Evolutionary conservation across 2,888 invertebrate genomes (phyloP), one percentile per base, ranked within the genome.

Genomic region (Chymomyza procnemis): DNA sequence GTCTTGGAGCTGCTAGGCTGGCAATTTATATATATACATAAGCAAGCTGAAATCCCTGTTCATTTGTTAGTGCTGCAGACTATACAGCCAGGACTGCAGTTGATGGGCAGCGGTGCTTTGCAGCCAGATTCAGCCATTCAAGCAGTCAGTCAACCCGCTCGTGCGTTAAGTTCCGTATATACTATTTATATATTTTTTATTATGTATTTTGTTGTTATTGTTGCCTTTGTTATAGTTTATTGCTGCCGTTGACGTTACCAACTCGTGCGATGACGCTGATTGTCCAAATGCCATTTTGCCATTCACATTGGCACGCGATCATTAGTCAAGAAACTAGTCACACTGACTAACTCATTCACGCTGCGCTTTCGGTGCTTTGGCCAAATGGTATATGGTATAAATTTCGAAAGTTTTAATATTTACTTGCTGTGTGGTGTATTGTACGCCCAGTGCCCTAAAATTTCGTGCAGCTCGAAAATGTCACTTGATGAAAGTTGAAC

Each of bases 221-320:
- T 47, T 68, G 14, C 18, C 8, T 12, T 41, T 46, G 34, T 56
- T 56, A 22, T 56, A 22, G 56, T 56, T 56, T 21, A 47, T 47
- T 12, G 54, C n/a, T 19, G 47, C 22, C n/a, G 55, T 56, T 22
- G 56, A n/a, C 6, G 30, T 22, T 22, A 47, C n/a, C 50, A 50
- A 12, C 8, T 26, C 61, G 47, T 22, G 48, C 22, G 6, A 14
- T 48, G 60, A 14, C 34, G 66, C 67, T 69, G 72, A 76, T 74
- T 79, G 75, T 67, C 61, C 65, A 75, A 75, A 62, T 78, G 76
- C 73, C 72, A 66, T 68, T 70, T 76, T 69, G 69, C 70, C 71
- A 74, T 75, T 73, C 16, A 72, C 76, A 81, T 75, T 79, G 81
- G 74, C 86, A 86, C 87, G 86, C 88, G 80, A 88, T 85, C 88